Evolutionary conservation across 2,113 vertebrate genomes (phyloP), one percentile per base, ranked within the genome.

Genomic region (Turnix velox): DNA sequence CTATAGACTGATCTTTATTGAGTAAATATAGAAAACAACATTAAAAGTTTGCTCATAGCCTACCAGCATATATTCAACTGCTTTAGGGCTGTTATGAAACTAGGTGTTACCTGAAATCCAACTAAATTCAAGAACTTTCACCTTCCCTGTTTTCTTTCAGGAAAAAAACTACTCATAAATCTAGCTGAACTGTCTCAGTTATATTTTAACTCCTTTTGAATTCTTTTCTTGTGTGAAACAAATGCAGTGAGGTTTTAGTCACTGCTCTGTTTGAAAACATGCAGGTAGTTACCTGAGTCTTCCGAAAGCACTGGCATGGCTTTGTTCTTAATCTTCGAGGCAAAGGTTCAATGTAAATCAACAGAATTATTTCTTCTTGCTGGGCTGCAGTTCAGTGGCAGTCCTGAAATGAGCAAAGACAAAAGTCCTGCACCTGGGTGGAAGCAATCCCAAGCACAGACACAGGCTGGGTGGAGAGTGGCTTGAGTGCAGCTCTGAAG

Each of bases 291-390:
- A 99, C 99, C 99, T 75, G 98, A 98, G 95, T 97, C 98, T 87
- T 98, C 98, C 0, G 99, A 98, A 61, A 98, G 95, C 80, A 98
- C 98, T 13, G 99, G 98, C 99, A 99, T 99, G 97, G 96, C 96
- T 97, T 66, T 94, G 94, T 69, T 89, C 45, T 77, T 86, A 71
- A 71, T 49, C 51, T 54, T 9, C 9, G 27, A 59, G 58, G 48
- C 42, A 58, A 85, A 86, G 3, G 49, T 28, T 81, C 85, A 67
- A 24, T 19, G 77, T 17, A 35, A 88, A 49, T 30, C 77, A 55
- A 42, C 23, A 65, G 4, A 1, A 39, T 6, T 25, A 46, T 22
- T 79, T 73, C 91, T 91, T 73, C 73, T 68, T 51, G 33, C 80
- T 68, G 78, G 48, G n/a, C 66, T 85, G 73, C 0, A 4, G 54